Percentiles rank a stretch among this genome's conserved stretches.
phyloP scores from a whole-genome alignment of 2,797 vertebrate genomes.

The Gambusia yucatana region DNA sequence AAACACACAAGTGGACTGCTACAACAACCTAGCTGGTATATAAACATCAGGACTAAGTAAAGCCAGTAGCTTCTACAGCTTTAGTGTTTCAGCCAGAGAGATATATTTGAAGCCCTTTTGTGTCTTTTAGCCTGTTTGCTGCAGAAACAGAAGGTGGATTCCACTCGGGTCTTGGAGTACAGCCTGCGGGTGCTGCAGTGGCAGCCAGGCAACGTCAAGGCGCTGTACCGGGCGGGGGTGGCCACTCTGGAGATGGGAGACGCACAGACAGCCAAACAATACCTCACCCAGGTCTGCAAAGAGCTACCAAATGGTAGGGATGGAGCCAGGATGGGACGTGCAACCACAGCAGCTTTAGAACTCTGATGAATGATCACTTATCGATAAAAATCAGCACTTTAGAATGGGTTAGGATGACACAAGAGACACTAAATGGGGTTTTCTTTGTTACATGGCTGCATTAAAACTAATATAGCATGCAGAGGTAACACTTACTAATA shows the following conservation, averaged over 20 bases:
- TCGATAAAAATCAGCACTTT: neutral
- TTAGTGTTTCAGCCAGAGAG: neutral
- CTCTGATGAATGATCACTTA: neutral
- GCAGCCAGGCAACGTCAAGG: slow-evolving; percentile 86
- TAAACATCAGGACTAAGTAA: slow-evolving; percentile 5
- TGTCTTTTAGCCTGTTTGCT: slow-evolving; percentile 87
- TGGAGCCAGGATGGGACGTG: neutral
- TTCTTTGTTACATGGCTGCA: neutral
- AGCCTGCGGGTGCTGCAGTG: slow-evolving; percentile 86
- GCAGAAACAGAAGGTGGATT: slow-evolving; percentile 85
- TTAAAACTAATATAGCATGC: neutral
- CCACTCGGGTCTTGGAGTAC: slow-evolving; percentile 87
- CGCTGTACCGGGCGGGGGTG: slow-evolving; percentile 89
- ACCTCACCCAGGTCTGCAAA: slow-evolving; percentile 83
- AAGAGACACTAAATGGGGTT: neutral
- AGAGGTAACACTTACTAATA: neutral
- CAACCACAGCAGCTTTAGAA: neutral
- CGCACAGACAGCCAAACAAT: slow-evolving; percentile 81
- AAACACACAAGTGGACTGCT: slow-evolving; percentile 88
- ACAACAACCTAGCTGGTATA: slow-evolving; percentile 92
- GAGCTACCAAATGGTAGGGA: slow-evolving; percentile 87
- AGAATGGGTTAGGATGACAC: neutral
- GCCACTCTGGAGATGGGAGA: slow-evolving; percentile 88
- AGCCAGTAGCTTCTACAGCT: neutral
- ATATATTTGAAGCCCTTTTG: neutral